A percentile compares a stretch with the other conserved stretches of the same genome.
phyloP scores from a whole-genome alignment of 2,888 invertebrate species.

The Melanostoma scalare region DNA sequence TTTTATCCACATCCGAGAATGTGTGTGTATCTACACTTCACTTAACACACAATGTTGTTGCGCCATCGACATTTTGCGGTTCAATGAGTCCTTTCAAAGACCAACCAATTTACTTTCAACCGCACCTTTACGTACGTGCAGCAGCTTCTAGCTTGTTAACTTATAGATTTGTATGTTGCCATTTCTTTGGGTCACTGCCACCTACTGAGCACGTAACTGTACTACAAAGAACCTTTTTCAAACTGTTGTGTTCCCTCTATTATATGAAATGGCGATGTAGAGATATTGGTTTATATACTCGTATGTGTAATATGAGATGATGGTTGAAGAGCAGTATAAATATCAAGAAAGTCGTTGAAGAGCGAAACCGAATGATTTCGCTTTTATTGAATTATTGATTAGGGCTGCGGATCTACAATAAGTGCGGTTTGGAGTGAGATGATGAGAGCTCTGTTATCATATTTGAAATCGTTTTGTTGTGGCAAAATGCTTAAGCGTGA shows the following conservation, averaged over 20 bases:
- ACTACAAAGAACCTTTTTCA: conserved; percentile 53
- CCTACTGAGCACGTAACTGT: conserved; percentile 59
- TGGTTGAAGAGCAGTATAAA: conserved; percentile 13
- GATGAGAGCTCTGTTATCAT: conserved; percentile 11
- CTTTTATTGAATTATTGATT: conserved; percentile 67
- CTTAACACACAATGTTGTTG: conserved; percentile 69
- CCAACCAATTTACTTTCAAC: conserved; percentile 64
- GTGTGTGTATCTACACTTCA: conserved; percentile 51
- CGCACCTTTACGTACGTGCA: conserved; percentile 61
- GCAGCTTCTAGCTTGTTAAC: conserved; percentile 50
- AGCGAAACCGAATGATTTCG: conserved; percentile 52
- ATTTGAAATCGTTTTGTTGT: conserved; percentile 43
- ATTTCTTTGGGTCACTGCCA: conserved; percentile 68
- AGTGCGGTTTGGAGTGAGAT: background rate
- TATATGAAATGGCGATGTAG: background rate
- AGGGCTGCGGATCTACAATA: conserved; percentile 22
- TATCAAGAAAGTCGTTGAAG: conserved; percentile 42
- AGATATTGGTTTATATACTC: background rate
- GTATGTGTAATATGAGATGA: background rate
- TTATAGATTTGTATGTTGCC: conserved; percentile 53
- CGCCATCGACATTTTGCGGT: conserved; percentile 72
- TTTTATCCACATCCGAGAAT: background rate
- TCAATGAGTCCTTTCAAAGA: conserved; percentile 71
- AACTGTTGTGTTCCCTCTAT: background rate
- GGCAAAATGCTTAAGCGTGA: conserved; percentile 37